phyloP scores from a whole-genome alignment of 2,888 invertebrate genomes.

The Tenthredo scrophulariae region DNA sequence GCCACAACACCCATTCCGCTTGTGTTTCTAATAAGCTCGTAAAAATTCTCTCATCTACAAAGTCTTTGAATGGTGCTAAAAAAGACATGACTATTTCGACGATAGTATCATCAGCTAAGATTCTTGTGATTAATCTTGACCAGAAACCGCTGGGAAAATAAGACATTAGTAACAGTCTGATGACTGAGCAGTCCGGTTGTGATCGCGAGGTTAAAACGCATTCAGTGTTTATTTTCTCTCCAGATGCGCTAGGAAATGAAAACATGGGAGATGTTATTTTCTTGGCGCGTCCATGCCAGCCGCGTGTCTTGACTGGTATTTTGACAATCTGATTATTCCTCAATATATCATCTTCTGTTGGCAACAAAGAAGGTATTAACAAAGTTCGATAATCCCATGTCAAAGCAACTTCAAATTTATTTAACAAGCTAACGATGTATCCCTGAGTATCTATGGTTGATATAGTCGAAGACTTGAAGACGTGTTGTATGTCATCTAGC shows the following conservation, averaged over 20 bases:
- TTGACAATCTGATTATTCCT: constrained; percentile 75
- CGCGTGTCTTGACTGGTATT: constrained; percentile 84
- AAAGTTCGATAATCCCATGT: constrained; percentile 96
- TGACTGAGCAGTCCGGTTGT: constrained; percentile 82
- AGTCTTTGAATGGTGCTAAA: constrained; percentile 86
- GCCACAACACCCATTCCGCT: constrained; percentile 97
- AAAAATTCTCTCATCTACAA: constrained; percentile 83
- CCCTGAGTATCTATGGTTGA: constrained; percentile 86
- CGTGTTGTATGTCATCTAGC: constrained; percentile 93
- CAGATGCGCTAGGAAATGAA: constrained; percentile 59
- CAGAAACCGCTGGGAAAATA: constrained; percentile 99
- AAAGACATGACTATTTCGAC: constrained; percentile 88
- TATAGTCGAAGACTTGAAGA: constrained; percentile 93
- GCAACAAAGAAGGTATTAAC: constrained; percentile 94
- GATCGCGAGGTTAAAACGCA: constrained; percentile 79
- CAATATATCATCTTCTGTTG: constrained; percentile 86
- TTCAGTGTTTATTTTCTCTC: constrained; percentile 71
- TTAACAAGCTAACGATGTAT: constrained; percentile 93
- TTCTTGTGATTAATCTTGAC: constrained; percentile 95
- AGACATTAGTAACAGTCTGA: constrained; percentile 93
- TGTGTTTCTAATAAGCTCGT: constrained; percentile 83
- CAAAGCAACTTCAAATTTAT: constrained; percentile 98
- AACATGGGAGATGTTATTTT: constrained; percentile 80
- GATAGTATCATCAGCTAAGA: constrained; percentile 93
- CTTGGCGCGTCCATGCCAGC: constrained; percentile 84